Conservation (phyloP, 30 jellyfish, hydroid and myxozoan genomes). For the Turritopsis rubra region DNA sequence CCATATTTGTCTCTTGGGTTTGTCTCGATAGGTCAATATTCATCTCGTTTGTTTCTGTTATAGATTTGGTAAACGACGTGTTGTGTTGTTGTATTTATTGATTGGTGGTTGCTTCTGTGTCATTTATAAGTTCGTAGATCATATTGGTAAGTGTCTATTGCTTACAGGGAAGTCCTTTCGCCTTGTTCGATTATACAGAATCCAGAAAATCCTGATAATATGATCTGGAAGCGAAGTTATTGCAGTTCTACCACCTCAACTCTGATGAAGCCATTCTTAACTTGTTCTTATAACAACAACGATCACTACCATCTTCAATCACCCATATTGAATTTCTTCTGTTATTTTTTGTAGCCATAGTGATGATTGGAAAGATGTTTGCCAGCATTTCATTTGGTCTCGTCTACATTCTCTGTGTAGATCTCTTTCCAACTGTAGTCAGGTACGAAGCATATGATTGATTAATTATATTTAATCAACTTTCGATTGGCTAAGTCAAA, state of each 20-base stretch:
- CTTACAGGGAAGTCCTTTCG: no score
- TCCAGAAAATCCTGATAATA: no score
- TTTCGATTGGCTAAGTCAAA: background rate
- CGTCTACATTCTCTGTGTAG: conserved; percentile 31
- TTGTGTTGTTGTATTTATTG: conserved; percentile 8
- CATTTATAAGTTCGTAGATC: background rate
- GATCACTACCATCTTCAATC: background rate
- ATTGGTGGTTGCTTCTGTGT: conserved; percentile 37
- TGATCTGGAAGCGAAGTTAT: no score
- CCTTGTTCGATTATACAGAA: no score
- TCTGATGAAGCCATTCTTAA: no score
- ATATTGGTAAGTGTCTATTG: conserved; percentile 19
- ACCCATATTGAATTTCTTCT: background rate
- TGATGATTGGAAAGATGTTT: conserved; percentile 40
- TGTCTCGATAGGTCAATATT: no score
- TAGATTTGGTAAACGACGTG: conserved; percentile 40
- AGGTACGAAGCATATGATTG: conserved; percentile 17
- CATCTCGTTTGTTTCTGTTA: no score
- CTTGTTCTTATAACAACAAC: background rate
- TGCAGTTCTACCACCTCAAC: no score
- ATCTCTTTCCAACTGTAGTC: conserved; percentile 44
- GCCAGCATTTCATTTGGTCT: conserved; percentile 36
- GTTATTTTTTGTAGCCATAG: conserved; percentile 30
- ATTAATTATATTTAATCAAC: background rate
- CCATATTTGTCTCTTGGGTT: background rate